A percentile compares a stretch with the other conserved stretches of the same genome.
Evolutionary conservation across 2,797 vertebrate species (phyloP).

Genomic region (Coreius guichenoti): DNA sequence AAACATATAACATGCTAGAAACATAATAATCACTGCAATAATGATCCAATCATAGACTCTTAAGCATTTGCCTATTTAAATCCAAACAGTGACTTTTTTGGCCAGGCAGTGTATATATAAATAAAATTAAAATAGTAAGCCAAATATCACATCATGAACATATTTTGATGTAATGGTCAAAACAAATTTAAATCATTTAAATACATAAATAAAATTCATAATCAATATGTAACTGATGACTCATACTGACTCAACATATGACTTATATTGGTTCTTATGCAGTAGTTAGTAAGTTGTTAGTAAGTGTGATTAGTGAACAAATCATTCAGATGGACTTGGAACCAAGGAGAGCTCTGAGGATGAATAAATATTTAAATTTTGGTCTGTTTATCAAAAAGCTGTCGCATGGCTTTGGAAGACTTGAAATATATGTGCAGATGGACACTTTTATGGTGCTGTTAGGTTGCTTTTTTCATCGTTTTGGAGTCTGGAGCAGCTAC

Average conservation of each 20-base stretch:
- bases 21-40: too few species aligned
- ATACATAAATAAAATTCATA: too few species aligned
- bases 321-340: background rate
- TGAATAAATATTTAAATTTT: background rate
- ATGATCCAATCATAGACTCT: too few species aligned
- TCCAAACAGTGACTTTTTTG: too few species aligned
- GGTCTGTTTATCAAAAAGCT: background rate
- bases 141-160: too few species aligned
- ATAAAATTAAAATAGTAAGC: too few species aligned
- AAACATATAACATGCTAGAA: too few species aligned
- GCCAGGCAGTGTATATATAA: too few species aligned
- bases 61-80: too few species aligned
- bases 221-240: background rate
- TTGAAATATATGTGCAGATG: background rate
- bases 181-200: background rate
- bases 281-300: background rate
- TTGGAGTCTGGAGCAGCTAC: background rate
- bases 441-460: background rate
- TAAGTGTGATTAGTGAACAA: background rate
- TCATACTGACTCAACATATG: background rate
- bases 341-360: background rate
- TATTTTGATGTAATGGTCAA: background rate
- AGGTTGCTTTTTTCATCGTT: background rate
- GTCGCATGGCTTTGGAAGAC: background rate
- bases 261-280: background rate